Percentiles rank a stretch among this genome's conserved stretches.
phyloP scores from a whole-genome alignment of 2,888 invertebrate genomes.

The Leptinotarsa juncta region DNA sequence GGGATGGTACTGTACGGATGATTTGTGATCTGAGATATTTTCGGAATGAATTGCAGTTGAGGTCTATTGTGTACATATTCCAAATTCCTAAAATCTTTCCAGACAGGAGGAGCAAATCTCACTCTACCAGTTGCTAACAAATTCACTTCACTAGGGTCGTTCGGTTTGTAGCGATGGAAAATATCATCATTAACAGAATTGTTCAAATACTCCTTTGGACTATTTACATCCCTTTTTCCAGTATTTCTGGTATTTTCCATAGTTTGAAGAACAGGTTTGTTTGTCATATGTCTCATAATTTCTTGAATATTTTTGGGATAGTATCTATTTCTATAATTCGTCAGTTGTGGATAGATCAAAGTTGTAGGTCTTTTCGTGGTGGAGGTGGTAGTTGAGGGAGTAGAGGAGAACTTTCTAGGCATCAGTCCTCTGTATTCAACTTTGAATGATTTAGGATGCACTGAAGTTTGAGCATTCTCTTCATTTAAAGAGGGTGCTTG shows the following conservation, averaged over 20 bases:
- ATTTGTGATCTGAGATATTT: background rate
- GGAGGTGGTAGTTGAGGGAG: conserved; percentile 32
- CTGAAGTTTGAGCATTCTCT: conserved; percentile 23
- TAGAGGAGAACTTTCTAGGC: conserved; percentile 54
- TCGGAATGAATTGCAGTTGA: background rate
- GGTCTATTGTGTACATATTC: conserved; percentile 21
- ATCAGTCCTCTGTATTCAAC: conserved; percentile 52
- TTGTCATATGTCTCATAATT: conserved; percentile 53
- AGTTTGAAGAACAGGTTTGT: conserved; percentile 25
- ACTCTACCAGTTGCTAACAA: conserved; percentile 72
- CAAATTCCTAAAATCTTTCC: conserved; percentile 48
- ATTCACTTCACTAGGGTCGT: conserved; percentile 80
- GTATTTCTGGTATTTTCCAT: conserved; percentile 19
- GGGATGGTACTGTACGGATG: background rate
- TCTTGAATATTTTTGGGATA: conserved; percentile 61
- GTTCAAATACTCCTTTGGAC: background rate
- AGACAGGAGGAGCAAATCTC: conserved; percentile 63
- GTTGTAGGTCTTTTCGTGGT: conserved; percentile 46
- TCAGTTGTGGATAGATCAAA: conserved; percentile 49
- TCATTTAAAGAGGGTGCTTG: conserved; percentile 25
- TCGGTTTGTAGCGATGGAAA: conserved; percentile 77
- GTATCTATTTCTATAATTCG: conserved; percentile 44
- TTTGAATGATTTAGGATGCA: conserved; percentile 54
- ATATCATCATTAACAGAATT: conserved; percentile 67
- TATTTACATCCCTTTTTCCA: conserved; percentile 16